Percentiles rank a stretch among this genome's conserved stretches.
phyloP scores from a whole-genome alignment of 2,113 vertebrate species.

The Sakesphorus luctuosus region DNA sequence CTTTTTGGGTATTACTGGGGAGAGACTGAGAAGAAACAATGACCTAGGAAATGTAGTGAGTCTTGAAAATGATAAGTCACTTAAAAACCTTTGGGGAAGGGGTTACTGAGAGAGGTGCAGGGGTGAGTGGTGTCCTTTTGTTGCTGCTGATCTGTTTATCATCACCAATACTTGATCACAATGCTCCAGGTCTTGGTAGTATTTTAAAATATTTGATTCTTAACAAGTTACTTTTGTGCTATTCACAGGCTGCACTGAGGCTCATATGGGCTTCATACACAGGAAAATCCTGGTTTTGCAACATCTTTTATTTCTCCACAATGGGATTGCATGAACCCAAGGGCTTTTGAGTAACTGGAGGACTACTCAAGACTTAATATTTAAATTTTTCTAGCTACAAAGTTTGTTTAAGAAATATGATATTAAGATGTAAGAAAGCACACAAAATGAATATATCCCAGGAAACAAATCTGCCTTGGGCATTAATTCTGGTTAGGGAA shows the following conservation, averaged over 20 bases:
- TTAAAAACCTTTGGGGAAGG: not conserved
- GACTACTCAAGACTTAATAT: not conserved
- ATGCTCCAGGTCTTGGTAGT: not conserved
- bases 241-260: not conserved
- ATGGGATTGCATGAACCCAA: not conserved
- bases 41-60: not conserved
- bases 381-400: not conserved
- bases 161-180: not conserved
- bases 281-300: not conserved
- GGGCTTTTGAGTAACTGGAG: not conserved
- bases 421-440: not conserved
- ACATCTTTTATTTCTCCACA: not conserved
- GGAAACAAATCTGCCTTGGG: not conserved
- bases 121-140: not conserved
- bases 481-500: not conserved
- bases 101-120: not conserved
- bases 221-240: not conserved
- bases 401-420: not conserved
- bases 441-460: not conserved
- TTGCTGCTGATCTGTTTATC: not conserved
- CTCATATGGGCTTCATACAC: rapidly evolving
- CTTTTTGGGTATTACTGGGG: not conserved
- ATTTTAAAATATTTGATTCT: not conserved
- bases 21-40: not conserved
- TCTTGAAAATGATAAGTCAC: not conserved